These are phyloP conservation scores for Narcine bancroftii DNA, from an alignment of 2,113 vertebrate genomes.

Conservation along the genomic window DNA sequence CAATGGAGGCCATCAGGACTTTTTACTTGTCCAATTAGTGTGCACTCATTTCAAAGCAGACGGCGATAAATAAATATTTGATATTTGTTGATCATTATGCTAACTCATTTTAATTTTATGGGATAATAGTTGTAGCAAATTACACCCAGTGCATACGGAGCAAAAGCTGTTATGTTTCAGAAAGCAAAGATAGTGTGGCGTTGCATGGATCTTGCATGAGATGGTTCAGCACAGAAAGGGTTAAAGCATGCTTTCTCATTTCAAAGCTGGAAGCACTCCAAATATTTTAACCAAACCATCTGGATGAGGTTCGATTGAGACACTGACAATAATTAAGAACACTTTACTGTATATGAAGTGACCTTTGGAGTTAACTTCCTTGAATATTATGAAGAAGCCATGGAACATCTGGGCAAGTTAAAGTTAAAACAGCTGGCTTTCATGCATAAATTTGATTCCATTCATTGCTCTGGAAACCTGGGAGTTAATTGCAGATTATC, in stretches of 20 bases:
- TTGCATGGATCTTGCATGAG: background rate
- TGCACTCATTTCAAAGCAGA: slow-evolving; percentile 15
- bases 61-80: slow-evolving; percentile 22
- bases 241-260: slow-evolving; percentile 17
- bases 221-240: background rate
- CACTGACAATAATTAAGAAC: slow-evolving; percentile 7
- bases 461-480: background rate
- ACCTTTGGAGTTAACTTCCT: background rate
- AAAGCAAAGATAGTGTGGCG: background rate
- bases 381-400: background rate
- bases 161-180: background rate
- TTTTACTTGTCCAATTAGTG: slow-evolving; percentile 25
- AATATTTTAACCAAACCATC: slow-evolving; percentile 3
- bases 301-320: background rate
- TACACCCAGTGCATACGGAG: background rate
- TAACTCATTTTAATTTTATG: slow-evolving; percentile 31
- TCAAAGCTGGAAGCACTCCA: background rate
- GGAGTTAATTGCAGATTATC: slow-evolving; percentile 18
- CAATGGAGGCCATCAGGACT: background rate
- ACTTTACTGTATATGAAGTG: background rate
- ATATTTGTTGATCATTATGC: slow-evolving; percentile 31
- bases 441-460: background rate
- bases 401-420: slow-evolving; percentile 19
- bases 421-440: slow-evolving; percentile 28
- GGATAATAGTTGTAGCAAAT: slow-evolving; percentile 31